Evolutionary conservation across 2,797 vertebrate species (phyloP).

Genomic region (Aselliscus stoliczkanus): DNA sequence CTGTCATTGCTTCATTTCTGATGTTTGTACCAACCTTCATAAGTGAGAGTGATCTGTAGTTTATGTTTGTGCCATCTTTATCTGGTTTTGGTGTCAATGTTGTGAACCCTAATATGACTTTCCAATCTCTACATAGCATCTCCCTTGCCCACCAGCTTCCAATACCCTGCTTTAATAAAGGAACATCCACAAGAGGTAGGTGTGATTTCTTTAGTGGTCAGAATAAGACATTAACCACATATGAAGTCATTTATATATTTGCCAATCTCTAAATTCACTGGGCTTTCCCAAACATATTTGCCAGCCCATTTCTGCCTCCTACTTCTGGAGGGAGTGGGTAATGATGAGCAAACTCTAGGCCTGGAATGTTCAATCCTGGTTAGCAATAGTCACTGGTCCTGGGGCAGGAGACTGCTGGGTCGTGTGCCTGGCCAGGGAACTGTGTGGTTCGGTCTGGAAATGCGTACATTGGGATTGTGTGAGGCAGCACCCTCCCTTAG

Average conservation of each 20-base stretch:
- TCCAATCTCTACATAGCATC: fast-evolving
- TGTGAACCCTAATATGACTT: background rate
- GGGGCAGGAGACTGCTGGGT: background rate
- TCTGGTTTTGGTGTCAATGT: background rate
- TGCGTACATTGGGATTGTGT: fast-evolving
- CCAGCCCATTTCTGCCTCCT: background rate
- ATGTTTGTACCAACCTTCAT: background rate
- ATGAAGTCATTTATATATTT: background rate
- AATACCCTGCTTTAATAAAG: background rate
- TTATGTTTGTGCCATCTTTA: background rate
- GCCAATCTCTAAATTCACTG: background rate
- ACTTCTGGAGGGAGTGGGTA: background rate
- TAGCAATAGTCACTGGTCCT: fast-evolving
- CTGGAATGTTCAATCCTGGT: background rate
- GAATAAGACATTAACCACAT: background rate
- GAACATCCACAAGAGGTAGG: no score
- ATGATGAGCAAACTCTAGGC: background rate
- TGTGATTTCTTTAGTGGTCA: background rate
- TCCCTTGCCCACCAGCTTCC: no score
- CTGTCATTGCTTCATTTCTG: background rate
- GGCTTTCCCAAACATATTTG: background rate
- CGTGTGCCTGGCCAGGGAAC: fast-evolving
- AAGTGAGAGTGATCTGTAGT: background rate
- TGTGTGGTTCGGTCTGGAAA: background rate
- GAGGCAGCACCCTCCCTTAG: fast-evolving